Conservation (phyloP, 1,140 invertebrate genomes). For the Pseudomyrmex concolor region DNA sequence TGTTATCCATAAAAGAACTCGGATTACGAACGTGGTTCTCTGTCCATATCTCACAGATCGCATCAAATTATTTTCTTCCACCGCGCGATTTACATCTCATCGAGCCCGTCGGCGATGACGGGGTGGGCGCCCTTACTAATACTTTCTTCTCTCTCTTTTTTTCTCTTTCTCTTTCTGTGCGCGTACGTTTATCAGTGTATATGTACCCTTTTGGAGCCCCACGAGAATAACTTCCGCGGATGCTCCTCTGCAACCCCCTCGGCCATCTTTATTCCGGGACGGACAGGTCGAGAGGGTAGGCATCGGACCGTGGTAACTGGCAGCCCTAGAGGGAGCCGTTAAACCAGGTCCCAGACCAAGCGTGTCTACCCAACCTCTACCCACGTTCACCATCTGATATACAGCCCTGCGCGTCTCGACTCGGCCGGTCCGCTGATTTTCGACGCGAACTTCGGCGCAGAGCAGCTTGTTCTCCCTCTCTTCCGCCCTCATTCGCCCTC, state of each 20-base stretch:
- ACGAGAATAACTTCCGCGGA: slow-evolving; percentile 73
- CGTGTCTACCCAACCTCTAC: slow-evolving; percentile 62
- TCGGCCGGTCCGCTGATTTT: slow-evolving; percentile 76
- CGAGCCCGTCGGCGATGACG: slow-evolving; percentile 43
- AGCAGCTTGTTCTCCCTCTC: slow-evolving; percentile 62
- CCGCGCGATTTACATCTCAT: slow-evolving; percentile 69
- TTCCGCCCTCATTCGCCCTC: not conserved
- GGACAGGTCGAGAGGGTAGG: slow-evolving; percentile 84
- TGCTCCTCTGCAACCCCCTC: slow-evolving; percentile 74
- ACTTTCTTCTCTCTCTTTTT: slow-evolving; percentile 34
- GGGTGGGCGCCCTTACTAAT: not conserved
- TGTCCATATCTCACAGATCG: slow-evolving; percentile 40
- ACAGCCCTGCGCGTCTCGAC: slow-evolving; percentile 76
- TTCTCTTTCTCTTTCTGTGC: slow-evolving; percentile 2
- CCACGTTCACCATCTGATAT: slow-evolving; percentile 79
- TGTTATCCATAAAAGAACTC: not conserved
- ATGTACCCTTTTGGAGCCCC: slow-evolving; percentile 70
- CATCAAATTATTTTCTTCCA: slow-evolving; percentile 61
- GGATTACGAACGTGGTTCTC: not conserved
- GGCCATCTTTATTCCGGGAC: slow-evolving; percentile 84
- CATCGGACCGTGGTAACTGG: slow-evolving; percentile 85
- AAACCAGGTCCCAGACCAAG: slow-evolving; percentile 78
- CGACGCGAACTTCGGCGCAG: slow-evolving; percentile 70
- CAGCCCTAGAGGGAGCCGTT: slow-evolving; percentile 84
- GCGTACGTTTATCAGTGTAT: slow-evolving; percentile 11